Base-by-base conservation (phyloP, 2,888 invertebrate species). In the Leucozona laternaria region DNA sequence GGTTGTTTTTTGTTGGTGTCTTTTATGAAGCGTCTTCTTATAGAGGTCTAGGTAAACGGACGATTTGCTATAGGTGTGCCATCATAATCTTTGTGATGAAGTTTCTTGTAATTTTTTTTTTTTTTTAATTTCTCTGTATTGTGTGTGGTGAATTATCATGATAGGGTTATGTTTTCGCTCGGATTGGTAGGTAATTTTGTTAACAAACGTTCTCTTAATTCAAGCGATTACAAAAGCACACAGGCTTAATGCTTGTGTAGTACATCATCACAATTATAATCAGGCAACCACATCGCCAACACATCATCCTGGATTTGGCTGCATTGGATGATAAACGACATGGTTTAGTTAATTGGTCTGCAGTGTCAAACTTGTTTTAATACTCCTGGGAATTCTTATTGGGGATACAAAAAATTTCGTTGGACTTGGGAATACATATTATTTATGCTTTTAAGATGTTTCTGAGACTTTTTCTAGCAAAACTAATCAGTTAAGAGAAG, bases 101-200 rank as follows among this genome's bases (percentile, higher is more conserved):
- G 17, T 10, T 45, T 45, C 45, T 57, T 70, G 77, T 64, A n/a
- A 0, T 20, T 37, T 20, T 53, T 71, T 62, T 43, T 45, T 34
- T 40, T 72, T 25, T 72, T 3, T 40, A 40, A 34, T 75, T 79
- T 62, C 25, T 28, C 43, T n/a, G 22, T 53, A 72, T 20, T 60
- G 73, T 66, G 45, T 60, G 45, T 60, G 55, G 66, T 53, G 77
- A 89, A 90, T 89, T 91, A 91, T 91, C 91, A 89, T 90, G 91
- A 90, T 89, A 89, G 89, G 90, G 89, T 89, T 89, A 90, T 91
- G 90, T 90, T 90, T 88, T 89, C 88, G 90, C 89, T 90, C 81
- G 57, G 53, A n/a, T 34, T 62, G 31, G 66, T 72, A 45, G 40
- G 66, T 72, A 45, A 60, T 71, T 81, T 71, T 48, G 57, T 71